Evolutionary conservation across 1,140 invertebrate species (phyloP).

Genomic region (Caligus rogercresseyi): DNA sequence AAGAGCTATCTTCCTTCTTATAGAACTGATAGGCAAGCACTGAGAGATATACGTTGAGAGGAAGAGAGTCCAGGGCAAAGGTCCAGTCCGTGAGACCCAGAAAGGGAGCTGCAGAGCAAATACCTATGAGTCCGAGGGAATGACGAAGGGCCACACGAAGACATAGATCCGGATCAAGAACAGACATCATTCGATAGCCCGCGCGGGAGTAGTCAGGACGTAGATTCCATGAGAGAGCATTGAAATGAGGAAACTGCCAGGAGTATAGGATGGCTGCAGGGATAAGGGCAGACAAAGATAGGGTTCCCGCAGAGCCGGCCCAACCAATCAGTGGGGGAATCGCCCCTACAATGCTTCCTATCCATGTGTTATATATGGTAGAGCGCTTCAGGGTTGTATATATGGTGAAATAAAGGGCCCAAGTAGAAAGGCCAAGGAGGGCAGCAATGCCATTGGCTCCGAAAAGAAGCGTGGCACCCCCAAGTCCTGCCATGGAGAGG

Average conservation of each 20-base stretch:
- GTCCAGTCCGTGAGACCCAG: conserved; percentile 70
- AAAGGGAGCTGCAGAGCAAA: conserved; percentile 44
- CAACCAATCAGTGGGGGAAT: conserved; percentile 98
- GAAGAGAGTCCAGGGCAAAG: conserved; percentile 72
- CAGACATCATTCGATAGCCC: conserved; percentile 95
- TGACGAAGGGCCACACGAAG: conserved; percentile 56
- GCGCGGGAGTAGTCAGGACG: conserved; percentile 86
- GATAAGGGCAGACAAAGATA: conserved; percentile 63
- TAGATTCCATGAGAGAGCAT: conserved; percentile 92
- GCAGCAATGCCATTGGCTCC: conserved; percentile 73
- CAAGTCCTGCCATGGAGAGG: conserved; percentile 19
- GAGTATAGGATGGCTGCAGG: conserved; percentile 76
- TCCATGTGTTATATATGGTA: conserved; percentile 90
- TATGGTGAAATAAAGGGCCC: conserved; percentile 75
- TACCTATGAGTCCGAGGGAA: conserved; percentile 12
- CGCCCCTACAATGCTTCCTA: conserved; percentile 89
- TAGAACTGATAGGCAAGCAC: conserved; percentile 43
- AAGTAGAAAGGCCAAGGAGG: conserved; percentile 64
- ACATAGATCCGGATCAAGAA: conserved; percentile 76
- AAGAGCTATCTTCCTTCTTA: conserved; percentile 12
- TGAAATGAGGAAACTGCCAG: conserved; percentile 99
- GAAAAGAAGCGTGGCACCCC: conserved; percentile 29
- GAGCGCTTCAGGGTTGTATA: conserved; percentile 94
- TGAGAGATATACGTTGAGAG: conserved; percentile 74
- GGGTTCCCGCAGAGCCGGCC: conserved; percentile 61